A percentile compares a stretch with the other conserved stretches of the same genome.
phyloP scores from a whole-genome alignment of 2,113 vertebrate genomes.

The Cochlearius cochlearius region DNA sequence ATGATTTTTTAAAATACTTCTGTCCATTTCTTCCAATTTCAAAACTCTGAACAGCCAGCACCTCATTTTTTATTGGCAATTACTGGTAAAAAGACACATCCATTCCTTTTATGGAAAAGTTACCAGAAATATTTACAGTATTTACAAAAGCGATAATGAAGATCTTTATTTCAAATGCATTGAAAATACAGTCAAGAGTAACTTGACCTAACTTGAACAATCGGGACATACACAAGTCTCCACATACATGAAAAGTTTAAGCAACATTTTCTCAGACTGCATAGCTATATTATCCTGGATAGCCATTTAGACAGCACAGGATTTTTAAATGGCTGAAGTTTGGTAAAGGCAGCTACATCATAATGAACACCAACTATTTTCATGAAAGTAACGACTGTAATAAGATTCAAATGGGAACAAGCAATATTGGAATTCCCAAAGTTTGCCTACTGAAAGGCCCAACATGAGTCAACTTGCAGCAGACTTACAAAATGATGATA shows the following conservation, averaged over 20 bases:
- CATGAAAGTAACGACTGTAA: background rate
- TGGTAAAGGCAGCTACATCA: background rate
- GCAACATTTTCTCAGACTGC: background rate
- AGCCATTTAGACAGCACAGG: background rate
- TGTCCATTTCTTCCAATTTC: background rate
- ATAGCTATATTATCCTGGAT: background rate
- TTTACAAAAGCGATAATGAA: background rate
- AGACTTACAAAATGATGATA: background rate
- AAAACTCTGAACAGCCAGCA: background rate
- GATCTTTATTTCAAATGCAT: background rate
- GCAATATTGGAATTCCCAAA: background rate
- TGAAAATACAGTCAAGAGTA: background rate
- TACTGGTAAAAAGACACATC: background rate
- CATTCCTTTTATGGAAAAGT: background rate
- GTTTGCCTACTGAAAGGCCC: background rate
- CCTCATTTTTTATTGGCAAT: background rate
- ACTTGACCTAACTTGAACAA: background rate
- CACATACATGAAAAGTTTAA: background rate
- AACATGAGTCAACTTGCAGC: slow-evolving; percentile 1
- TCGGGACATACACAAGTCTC: background rate
- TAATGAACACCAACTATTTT: background rate
- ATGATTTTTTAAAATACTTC: background rate
- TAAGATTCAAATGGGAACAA: background rate
- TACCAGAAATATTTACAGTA: background rate
- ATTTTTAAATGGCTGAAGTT: background rate